phyloP scores from a whole-genome alignment of 2,888 invertebrate species.

The Patella ulyssiponensis region DNA sequence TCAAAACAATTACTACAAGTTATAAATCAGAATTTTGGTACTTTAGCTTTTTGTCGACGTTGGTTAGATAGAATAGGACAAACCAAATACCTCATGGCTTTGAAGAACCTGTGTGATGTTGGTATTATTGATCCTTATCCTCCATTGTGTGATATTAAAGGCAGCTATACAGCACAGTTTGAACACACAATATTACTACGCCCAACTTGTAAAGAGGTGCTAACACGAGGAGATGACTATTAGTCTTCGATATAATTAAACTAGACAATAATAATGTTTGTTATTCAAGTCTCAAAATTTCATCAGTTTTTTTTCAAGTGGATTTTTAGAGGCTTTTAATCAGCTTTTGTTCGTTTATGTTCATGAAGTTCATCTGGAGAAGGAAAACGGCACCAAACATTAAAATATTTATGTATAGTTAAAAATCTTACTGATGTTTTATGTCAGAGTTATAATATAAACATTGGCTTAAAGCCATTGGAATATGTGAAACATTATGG shows the following conservation, averaged over 20 bases:
- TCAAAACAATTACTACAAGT: constrained; percentile 91
- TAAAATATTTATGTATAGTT: too few relatives aligned
- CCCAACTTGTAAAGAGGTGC: constrained; percentile 98
- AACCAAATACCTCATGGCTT: constrained; percentile 96
- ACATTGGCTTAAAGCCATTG: too few relatives aligned
- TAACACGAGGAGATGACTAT: constrained; percentile 97
- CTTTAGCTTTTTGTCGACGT: constrained; percentile 97
- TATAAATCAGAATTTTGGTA: constrained; percentile 97
- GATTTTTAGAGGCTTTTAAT: too few relatives aligned
- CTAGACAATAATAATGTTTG: too few relatives aligned
- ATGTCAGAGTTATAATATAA: too few relatives aligned
- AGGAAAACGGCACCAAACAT: too few relatives aligned
- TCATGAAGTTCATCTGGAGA: too few relatives aligned
- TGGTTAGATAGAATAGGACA: constrained; percentile 98
- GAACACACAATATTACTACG: constrained; percentile 98
- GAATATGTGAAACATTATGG: too few relatives aligned
- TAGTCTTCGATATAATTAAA: constrained; percentile 71
- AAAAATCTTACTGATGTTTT: too few relatives aligned
- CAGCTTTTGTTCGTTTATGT: too few relatives aligned
- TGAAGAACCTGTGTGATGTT: constrained; percentile 98
- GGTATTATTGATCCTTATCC: constrained; percentile 98
- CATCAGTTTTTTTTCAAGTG: too few relatives aligned
- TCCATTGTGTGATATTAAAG: constrained; percentile 95
- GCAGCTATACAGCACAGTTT: constrained; percentile 98
- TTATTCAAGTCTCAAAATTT: too few relatives aligned